These are phyloP conservation scores for Morpho deidamia DNA, from an alignment of 2,888 invertebrate species.

Conservation along the genomic window DNA sequence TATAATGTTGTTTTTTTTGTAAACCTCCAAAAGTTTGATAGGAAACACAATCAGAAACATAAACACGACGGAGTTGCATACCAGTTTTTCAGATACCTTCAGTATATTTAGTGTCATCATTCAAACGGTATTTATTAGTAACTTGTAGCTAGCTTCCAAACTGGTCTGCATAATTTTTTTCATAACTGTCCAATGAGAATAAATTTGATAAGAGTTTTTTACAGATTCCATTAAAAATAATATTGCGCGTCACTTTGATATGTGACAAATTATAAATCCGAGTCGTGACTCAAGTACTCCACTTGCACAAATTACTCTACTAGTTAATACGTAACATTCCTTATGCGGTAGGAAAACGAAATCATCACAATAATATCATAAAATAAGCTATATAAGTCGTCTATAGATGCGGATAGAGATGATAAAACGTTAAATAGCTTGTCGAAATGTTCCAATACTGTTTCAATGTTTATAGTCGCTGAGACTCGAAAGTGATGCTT, in stretches of 20 bases:
- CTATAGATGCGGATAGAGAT: constrained; percentile 71
- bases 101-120: not conserved
- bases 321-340: constrained; percentile 67
- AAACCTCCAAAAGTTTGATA: constrained; percentile 78
- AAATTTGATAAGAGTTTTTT: constrained; percentile 52
- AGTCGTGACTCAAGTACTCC: constrained; percentile 60
- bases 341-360: constrained; percentile 75
- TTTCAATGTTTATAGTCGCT: constrained; percentile 57
- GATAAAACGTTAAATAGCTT: constrained; percentile 57
- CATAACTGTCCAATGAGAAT: constrained; percentile 62
- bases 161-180: constrained; percentile 48
- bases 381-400: constrained; percentile 71
- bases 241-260: constrained; percentile 52
- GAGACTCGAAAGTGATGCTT: constrained; percentile 44
- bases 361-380: constrained; percentile 73
- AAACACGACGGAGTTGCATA: constrained; percentile 41
- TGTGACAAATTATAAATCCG: constrained; percentile 56
- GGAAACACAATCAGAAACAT: constrained; percentile 65
- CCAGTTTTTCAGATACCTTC: constrained; percentile 24
- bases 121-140: not conserved
- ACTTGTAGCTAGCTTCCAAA: constrained; percentile 28
- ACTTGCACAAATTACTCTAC: constrained; percentile 61
- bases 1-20: constrained; percentile 62
- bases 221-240: constrained; percentile 57
- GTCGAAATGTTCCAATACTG: constrained; percentile 44